Evolutionary conservation across 2,797 vertebrate species (phyloP).

Genomic region (Epinephelus awoara): DNA sequence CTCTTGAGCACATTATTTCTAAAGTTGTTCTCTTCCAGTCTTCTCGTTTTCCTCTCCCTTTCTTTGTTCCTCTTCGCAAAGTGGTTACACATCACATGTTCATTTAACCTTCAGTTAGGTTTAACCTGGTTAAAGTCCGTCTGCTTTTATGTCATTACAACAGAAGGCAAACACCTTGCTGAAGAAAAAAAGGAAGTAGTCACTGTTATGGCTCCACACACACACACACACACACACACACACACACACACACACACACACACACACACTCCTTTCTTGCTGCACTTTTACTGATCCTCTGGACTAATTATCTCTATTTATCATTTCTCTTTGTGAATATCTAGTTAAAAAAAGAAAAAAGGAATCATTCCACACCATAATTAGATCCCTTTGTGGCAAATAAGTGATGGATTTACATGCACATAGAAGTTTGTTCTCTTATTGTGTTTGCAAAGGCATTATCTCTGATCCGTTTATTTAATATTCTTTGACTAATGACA

Average conservation of each 20-base stretch:
- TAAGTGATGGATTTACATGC: slow-evolving; percentile 68
- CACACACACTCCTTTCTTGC: slow-evolving; percentile 31
- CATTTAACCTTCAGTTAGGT: slow-evolving; percentile 31
- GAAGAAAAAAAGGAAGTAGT: slow-evolving; percentile 18
- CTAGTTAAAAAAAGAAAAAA: slow-evolving; percentile 41
- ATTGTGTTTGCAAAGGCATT: slow-evolving; percentile 74
- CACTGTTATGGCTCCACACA: slow-evolving; percentile 24
- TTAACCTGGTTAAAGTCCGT: slow-evolving; percentile 35
- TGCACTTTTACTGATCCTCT: slow-evolving; percentile 50
- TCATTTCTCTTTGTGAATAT: slow-evolving; percentile 74
- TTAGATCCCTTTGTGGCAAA: slow-evolving; percentile 66
- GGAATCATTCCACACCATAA: slow-evolving; percentile 58
- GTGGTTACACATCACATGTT: slow-evolving; percentile 34
- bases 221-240: slow-evolving; percentile 5
- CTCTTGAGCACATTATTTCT: slow-evolving; percentile 67
- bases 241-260: slow-evolving; percentile 15
- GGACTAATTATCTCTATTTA: slow-evolving; percentile 46
- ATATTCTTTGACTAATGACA: slow-evolving; percentile 73
- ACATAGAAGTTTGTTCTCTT: slow-evolving; percentile 54
- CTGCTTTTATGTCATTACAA: slow-evolving; percentile 28
- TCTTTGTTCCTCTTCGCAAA: slow-evolving; percentile 29
- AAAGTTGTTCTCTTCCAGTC: slow-evolving; percentile 51
- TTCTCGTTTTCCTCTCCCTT: slow-evolving; percentile 32
- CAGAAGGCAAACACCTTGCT: slow-evolving; percentile 6
- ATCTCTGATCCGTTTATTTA: slow-evolving; percentile 68